These are phyloP conservation scores for Schizotus pectinicornis DNA, from an alignment of 2,888 invertebrate species.

Conservation along the genomic window DNA sequence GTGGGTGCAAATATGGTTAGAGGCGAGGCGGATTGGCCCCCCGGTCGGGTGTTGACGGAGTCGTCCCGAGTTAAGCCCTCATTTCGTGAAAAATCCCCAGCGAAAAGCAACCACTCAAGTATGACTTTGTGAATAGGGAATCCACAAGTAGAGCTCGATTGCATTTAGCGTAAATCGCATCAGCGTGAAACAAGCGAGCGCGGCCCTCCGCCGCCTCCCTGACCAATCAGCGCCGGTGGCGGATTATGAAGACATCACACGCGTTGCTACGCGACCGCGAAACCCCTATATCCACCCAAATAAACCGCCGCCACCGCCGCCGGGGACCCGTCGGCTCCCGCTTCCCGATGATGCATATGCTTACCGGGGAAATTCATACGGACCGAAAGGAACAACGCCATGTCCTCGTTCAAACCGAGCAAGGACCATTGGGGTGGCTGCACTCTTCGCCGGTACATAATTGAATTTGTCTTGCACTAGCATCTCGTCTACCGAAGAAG, in stretches of 20 bases:
- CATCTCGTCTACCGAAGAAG: not conserved
- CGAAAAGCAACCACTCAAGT: slow-evolving; percentile 32
- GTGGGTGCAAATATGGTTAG: too few relatives aligned
- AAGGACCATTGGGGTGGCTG: too few relatives aligned
- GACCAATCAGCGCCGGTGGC: slow-evolving; percentile 58
- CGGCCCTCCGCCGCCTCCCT: slow-evolving; percentile 50
- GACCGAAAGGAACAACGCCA: slow-evolving; percentile 2
- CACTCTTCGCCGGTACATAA: too few relatives aligned
- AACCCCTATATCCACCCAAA: slow-evolving; percentile 45
- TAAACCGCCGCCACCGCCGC: slow-evolving; percentile 34
- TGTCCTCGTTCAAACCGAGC: not conserved
- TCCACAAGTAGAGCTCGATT: slow-evolving; percentile 42
- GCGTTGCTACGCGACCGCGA: slow-evolving; percentile 58
- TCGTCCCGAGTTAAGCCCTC: not conserved
- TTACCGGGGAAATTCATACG: slow-evolving; percentile 26
- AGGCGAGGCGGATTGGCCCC: too few relatives aligned
- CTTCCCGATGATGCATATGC: slow-evolving; percentile 26
- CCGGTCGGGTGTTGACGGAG: slow-evolving; percentile 1
- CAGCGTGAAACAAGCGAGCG: slow-evolving; percentile 52
- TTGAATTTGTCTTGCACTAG: too few relatives aligned
- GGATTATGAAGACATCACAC: slow-evolving; percentile 55
- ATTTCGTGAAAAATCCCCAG: slow-evolving; percentile 15
- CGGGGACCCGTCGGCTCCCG: slow-evolving; percentile 15
- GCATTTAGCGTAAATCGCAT: slow-evolving; percentile 50
- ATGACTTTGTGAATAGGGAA: slow-evolving; percentile 33